Percentiles rank a stretch among this genome's conserved stretches.
These are phyloP conservation scores for Dysidea cf. avara DNA, from an alignment of 37 sponge, comb jelly and placozoan genomes.

Conservation along the genomic window DNA sequence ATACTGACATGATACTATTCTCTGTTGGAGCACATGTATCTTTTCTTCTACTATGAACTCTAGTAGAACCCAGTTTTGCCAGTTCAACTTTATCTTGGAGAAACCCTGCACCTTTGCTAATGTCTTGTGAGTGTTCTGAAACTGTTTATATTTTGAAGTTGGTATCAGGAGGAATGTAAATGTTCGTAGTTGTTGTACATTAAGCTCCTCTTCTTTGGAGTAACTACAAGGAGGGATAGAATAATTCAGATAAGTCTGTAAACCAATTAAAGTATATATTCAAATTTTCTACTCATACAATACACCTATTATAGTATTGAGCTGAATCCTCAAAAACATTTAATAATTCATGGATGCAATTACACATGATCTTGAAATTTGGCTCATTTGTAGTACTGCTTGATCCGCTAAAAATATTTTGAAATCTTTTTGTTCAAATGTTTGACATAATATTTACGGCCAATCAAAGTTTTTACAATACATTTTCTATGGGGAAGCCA, in stretches of 20 bases:
- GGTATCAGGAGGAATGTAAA: conserved; percentile 55
- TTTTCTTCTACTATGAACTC: conserved; percentile 42
- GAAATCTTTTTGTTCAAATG: too few relatives aligned
- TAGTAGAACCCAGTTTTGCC: not conserved
- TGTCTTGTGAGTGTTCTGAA: conserved; percentile 31
- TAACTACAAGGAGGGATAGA: conserved; percentile 36
- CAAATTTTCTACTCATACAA: not conserved
- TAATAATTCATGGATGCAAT: too few relatives aligned
- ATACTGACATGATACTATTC: not conserved
- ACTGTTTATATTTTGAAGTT: conserved; percentile 16
- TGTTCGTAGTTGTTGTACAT: conserved; percentile 1
- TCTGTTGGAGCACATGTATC: conserved; percentile 33
- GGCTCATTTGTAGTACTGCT: too few relatives aligned
- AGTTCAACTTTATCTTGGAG: conserved; percentile 14
- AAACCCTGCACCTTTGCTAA: conserved; percentile 37
- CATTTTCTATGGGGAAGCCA: too few relatives aligned
- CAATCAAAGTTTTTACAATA: too few relatives aligned
- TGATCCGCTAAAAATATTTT: too few relatives aligned
- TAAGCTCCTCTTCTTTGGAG: conserved; percentile 64
- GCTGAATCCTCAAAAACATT: too few relatives aligned
- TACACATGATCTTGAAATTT: too few relatives aligned
- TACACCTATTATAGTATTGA: not conserved
- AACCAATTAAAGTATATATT: not conserved
- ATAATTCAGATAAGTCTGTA: not conserved
- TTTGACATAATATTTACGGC: too few relatives aligned